Evolutionary conservation across 1,140 invertebrate genomes (phyloP), one percentile per base, ranked within the genome.

Genomic region (Drosophila murphyi): DNA sequence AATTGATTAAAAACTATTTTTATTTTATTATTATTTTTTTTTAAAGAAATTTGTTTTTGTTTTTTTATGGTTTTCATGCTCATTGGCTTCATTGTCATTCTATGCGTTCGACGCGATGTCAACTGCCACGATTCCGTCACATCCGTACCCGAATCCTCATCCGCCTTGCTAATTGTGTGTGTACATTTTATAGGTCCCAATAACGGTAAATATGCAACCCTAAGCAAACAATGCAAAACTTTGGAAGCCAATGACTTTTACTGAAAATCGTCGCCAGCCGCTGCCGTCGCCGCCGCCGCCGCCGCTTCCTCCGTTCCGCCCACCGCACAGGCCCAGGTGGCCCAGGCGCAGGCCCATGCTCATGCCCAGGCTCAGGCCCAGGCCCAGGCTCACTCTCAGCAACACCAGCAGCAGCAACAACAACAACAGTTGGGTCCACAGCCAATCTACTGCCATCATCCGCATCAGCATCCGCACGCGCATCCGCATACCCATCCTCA

Each of bases 201-300:
- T 94, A 95, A 95, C 95, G 95, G 96, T 94, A 96, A 97, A 95
- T 97, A 97, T 95, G 96, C 96, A 93, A 97, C 97, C 94, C 94
- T 98, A 93, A 97, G 96, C 95, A 97, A 97, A 94, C 97, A 97
- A 94, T 98, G 97, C 95, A 98, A 98, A 94, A 98, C 97, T 67
- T 94, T 98, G 56, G 97, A 98, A 94, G 97, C 97, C 71, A 97
- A 96, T 92, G 97, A 98, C 94, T 98, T 97, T 94, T 98, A 98
- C 96, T 98, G 96, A 97, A 96, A 95, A 92, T 94, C 94, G 93
- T 94, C 94, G 93, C 93, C 93, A 93, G 94, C 94, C 77, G 74
- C 77, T 67, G 76, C 88, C 78, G 86, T 81, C 82, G 80, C 80
- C 78, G 80, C 79, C 67, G 70, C 76, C 28, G 83, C 72, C 20